Evolutionary conservation across 2,888 invertebrate genomes (phyloP).

Genomic region (Odontomyia ornata): DNA sequence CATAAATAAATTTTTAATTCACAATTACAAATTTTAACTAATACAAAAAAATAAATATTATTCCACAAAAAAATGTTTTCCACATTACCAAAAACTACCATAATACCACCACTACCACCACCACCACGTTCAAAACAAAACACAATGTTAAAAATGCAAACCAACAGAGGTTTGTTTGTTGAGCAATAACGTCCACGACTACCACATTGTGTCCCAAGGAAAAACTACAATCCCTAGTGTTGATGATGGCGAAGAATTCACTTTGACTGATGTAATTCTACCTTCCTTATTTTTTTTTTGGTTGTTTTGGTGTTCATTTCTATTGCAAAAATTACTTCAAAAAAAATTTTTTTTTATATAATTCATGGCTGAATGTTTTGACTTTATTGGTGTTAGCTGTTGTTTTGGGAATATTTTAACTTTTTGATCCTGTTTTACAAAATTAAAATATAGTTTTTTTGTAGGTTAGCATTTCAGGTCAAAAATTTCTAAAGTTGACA

Average conservation of each 20-base stretch:
- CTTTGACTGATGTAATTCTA: conserved; percentile 79
- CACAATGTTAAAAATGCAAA: not conserved
- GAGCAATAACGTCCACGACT: conserved; percentile 82
- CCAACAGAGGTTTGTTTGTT: conserved; percentile 69
- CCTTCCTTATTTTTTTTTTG: conserved; percentile 44
- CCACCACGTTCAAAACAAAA: not conserved
- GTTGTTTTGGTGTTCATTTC: conserved; percentile 13
- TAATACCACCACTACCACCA: not conserved
- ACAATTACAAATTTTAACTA: no score
- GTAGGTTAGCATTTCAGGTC: no score
- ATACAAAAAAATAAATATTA: no score
- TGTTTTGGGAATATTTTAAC: no score
- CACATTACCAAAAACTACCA: not conserved
- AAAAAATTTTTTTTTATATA: not conserved
- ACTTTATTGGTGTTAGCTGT: no score
- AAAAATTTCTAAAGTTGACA: no score
- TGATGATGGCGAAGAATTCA: conserved; percentile 91
- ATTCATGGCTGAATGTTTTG: no score
- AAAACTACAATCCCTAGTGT: conserved; percentile 91
- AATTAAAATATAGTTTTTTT: no score
- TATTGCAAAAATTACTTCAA: no score
- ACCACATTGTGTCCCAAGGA: conserved; percentile 93
- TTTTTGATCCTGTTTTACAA: no score
- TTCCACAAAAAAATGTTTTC: no score
- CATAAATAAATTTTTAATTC: no score